These are phyloP conservation scores for Corythucha ciliata DNA, from an alignment of 2,888 invertebrate genomes.

Conservation along the genomic window DNA sequence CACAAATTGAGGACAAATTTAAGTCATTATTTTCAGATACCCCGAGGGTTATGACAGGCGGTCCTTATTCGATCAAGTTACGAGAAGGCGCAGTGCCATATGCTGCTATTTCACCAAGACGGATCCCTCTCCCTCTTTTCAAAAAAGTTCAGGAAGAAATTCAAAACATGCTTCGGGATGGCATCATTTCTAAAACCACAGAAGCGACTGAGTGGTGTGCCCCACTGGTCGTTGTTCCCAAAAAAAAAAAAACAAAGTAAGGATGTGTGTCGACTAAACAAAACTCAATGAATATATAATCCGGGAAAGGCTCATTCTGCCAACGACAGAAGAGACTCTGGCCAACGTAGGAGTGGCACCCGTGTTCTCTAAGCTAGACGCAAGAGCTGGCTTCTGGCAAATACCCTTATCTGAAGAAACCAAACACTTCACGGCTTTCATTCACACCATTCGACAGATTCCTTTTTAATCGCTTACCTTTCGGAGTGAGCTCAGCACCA, in stretches of 20 bases:
- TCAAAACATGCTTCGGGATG: not conserved
- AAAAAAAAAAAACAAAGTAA: not conserved
- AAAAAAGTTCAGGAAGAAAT: not conserved
- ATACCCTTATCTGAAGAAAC: slow-evolving; percentile 27
- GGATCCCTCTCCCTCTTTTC: too few relatives aligned
- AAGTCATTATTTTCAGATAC: too few relatives aligned
- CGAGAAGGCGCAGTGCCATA: too few relatives aligned
- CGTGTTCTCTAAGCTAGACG: slow-evolving; percentile 34
- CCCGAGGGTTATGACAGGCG: too few relatives aligned
- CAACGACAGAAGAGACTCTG: slow-evolving; percentile 12
- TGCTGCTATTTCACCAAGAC: too few relatives aligned
- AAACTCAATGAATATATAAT: not conserved
- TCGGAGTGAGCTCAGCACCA: too few relatives aligned
- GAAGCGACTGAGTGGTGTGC: slow-evolving; percentile 5
- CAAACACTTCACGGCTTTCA: not conserved
- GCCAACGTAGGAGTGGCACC: not conserved
- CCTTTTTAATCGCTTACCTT: not conserved
- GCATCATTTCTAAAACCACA: not conserved
- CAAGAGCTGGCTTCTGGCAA: slow-evolving; percentile 35
- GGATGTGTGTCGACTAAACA: slow-evolving; percentile 4
- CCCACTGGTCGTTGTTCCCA: not conserved
- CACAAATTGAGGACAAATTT: too few relatives aligned
- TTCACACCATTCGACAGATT: not conserved
- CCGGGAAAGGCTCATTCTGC: slow-evolving; percentile 13
- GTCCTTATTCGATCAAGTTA: too few relatives aligned